Conservation (phyloP, 2,797 vertebrate genomes). For the Pagetopsis macropterus region DNA sequence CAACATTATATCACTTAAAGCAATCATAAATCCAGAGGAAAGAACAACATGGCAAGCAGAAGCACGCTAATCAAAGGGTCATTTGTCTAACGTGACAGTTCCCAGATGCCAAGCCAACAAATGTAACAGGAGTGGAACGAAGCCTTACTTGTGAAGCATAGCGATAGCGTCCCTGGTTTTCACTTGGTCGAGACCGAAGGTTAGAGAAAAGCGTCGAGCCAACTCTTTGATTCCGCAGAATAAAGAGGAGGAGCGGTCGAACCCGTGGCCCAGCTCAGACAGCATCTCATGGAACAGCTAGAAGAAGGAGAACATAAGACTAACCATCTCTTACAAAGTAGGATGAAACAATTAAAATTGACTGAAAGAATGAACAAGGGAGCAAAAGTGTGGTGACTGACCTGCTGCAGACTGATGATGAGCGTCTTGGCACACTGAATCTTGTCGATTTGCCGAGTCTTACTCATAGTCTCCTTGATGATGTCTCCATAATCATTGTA, state of each 20-base stretch:
- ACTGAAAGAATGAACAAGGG: no score
- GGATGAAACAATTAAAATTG: not conserved
- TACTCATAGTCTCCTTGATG: constrained; percentile 99
- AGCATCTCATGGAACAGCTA: constrained; percentile 99
- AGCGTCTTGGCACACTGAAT: constrained; percentile 99
- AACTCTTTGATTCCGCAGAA: constrained; percentile 99
- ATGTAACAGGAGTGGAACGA: constrained; percentile 2
- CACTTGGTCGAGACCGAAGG: constrained; percentile 97
- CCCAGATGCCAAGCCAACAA: constrained; percentile 28
- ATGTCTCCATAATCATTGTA: constrained; percentile 99
- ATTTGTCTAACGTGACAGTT: constrained; percentile 54
- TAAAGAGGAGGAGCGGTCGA: constrained; percentile 95
- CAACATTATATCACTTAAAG: constrained; percentile 34
- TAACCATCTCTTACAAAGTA: constrained; percentile 1
- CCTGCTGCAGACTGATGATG: constrained; percentile 99
- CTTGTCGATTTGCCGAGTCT: constrained; percentile 98
- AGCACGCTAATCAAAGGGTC: constrained; percentile 1
- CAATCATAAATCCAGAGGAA: constrained; percentile 37
- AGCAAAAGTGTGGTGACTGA: constrained; percentile 70
- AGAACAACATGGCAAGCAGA: constrained; percentile 33
- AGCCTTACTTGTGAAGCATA: constrained; percentile 97
- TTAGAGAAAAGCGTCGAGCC: constrained; percentile 97
- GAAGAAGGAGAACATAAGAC: constrained; percentile 21
- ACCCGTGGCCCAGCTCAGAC: constrained; percentile 95
- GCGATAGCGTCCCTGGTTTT: constrained; percentile 99